Base-by-base conservation (phyloP, 2,888 invertebrate genomes). In the Dexiosoma caninum region DNA sequence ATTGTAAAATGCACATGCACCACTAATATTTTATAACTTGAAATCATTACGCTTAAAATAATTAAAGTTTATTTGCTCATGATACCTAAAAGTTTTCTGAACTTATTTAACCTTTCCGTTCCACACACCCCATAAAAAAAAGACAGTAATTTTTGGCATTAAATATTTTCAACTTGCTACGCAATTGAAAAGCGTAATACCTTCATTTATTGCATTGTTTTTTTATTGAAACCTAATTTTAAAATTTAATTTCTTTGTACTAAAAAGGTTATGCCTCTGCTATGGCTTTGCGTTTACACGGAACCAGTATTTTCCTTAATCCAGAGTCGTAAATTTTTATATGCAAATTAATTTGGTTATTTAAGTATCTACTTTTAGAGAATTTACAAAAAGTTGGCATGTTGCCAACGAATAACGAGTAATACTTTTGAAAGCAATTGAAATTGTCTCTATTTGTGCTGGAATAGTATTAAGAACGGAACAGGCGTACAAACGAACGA, bases 281-380 rank as follows among this genome's bases (percentile, higher is more conserved):
- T 23, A 32, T 55, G 35, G 42, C 16, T 55, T 44, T 59, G 19
- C 12, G 35, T 10, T 23, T 57, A 9, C 2, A 32, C 42, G 4
- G 21, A 66, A 49, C 30, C 59, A 4, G 59, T 10, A 16, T 35
- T 35, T 44, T 27, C 21, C 67, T 44, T 76, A 69, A 75, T 59
- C 59, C 51, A 67, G 62, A 42, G 66, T 51, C 67, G 27, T 76
- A 69, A 76, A 76, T 51, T 59, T 60, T 76, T 60, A 53, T 69
- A 69, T 69, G 67, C 67, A 60, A 76, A 67, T 69, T 69, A 67
- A 53, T 53, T 76, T 53, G 12, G 51, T 51, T 76, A 60, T 69
- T 69, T 69, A 53, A 60, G 37, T 60, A 69, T 67, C 60, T 37
- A 42, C 27, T 67, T 42, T 16, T 23, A 23, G 30, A 9, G 51